Evolutionary conservation across 2,113 vertebrate genomes (phyloP).

Genomic region (western clawed frog (Xenopus tropicalis)): DNA sequence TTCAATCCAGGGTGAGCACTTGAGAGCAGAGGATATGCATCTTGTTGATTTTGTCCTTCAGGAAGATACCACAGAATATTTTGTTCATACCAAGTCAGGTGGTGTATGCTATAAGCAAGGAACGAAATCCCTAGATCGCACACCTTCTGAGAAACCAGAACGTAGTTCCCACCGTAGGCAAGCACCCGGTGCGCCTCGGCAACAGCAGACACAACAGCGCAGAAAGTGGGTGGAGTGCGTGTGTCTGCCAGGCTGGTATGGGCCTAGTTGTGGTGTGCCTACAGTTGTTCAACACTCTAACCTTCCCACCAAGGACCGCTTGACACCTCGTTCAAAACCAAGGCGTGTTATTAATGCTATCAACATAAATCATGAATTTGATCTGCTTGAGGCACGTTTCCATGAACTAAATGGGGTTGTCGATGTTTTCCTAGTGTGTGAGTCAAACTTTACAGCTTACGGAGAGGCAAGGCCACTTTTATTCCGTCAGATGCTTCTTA

Average conservation of each 20-base stretch:
- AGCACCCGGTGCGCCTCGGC: background rate
- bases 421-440: slow-evolving; percentile 90
- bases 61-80: slow-evolving; percentile 79
- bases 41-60: slow-evolving; percentile 70
- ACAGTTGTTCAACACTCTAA: slow-evolving; percentile 97
- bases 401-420: slow-evolving; percentile 85
- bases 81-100: slow-evolving; percentile 86
- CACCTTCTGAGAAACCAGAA: slow-evolving; percentile 43
- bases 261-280: slow-evolving; percentile 93
- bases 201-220: slow-evolving; percentile 54
- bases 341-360: slow-evolving; percentile 92
- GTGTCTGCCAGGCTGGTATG: slow-evolving; percentile 92
- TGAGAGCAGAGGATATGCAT: slow-evolving; percentile 65
- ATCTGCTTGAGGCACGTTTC: slow-evolving; percentile 90
- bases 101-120: slow-evolving; percentile 90
- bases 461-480: slow-evolving; percentile 85
- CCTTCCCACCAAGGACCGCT: slow-evolving; percentile 92
- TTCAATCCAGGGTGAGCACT: slow-evolving; percentile 1
- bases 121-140: slow-evolving; percentile 82
- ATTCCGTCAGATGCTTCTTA: slow-evolving; percentile 84
- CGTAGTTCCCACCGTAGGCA: slow-evolving; percentile 2
- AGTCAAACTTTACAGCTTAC: slow-evolving; percentile 96
- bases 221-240: slow-evolving; percentile 90
- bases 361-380: slow-evolving; percentile 97
- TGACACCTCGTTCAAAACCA: slow-evolving; percentile 77